These are phyloP conservation scores for Aproaerema taeniolella DNA, from an alignment of 2,888 invertebrate genomes.

Conservation along the genomic window DNA sequence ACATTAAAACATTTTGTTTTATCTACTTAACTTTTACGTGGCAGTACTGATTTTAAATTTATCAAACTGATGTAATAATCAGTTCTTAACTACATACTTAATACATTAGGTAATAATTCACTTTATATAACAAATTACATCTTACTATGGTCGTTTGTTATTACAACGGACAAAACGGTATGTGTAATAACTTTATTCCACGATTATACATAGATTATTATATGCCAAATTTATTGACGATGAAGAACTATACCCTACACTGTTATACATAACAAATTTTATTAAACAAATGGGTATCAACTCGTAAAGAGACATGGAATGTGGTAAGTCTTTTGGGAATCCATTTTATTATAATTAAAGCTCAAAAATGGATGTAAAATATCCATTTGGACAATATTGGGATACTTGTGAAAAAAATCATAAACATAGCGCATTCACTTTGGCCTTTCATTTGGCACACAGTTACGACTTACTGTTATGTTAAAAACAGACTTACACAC, in stretches of 20 bases:
- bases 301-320: conserved; percentile 20
- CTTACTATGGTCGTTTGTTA: conserved; percentile 47
- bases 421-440: conserved; percentile 44
- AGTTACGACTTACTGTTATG: conserved; percentile 39
- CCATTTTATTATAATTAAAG: conserved; percentile 75
- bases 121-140: conserved; percentile 59
- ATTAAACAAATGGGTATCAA: conserved; percentile 34
- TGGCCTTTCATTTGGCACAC: conserved; percentile 53
- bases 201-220: conserved; percentile 45
- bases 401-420: conserved; percentile 42
- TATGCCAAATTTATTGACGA: conserved; percentile 39
- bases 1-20: conserved; percentile 59
- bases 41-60: conserved; percentile 67
- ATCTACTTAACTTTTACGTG: conserved; percentile 66
- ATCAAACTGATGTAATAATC: conserved; percentile 51
- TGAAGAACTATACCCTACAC: conserved; percentile 41
- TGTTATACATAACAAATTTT: conserved; percentile 28
- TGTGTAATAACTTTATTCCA: conserved; percentile 36
- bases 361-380: conserved; percentile 62
- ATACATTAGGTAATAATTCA: conserved; percentile 47
- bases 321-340: conserved; percentile 53
- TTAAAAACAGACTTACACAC: conserved; percentile 42
- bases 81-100: conserved; percentile 56
- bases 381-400: conserved; percentile 39
- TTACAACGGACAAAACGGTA: conserved; percentile 39